A percentile compares a stretch with the other conserved stretches of the same genome.
phyloP scores from a whole-genome alignment of 2,113 vertebrate genomes.

The Forbesichthys agassizii region DNA sequence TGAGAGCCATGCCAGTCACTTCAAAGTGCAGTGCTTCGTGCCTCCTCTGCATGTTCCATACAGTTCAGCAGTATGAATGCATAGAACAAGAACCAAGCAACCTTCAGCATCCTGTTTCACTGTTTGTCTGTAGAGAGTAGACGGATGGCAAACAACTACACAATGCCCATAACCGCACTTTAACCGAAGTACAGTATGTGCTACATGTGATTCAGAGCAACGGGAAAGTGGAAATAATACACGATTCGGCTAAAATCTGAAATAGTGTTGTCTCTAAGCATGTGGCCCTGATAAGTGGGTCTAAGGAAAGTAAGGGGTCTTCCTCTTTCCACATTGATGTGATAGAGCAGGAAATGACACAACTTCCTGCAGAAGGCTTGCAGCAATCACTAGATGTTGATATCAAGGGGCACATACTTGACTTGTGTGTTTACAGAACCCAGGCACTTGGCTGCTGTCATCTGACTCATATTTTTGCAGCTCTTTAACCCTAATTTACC shows the following conservation, averaged over 20 bases:
- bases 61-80: slow-evolving; percentile 24
- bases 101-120: slow-evolving; percentile 53
- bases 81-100: slow-evolving; percentile 31
- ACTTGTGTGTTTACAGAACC: slow-evolving; percentile 17
- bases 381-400: slow-evolving; percentile 40
- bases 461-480: slow-evolving; percentile 2
- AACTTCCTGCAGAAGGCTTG: slow-evolving; percentile 62
- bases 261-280: slow-evolving; percentile 7
- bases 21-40: slow-evolving; percentile 44
- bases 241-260: slow-evolving; percentile 20
- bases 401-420: slow-evolving; percentile 18
- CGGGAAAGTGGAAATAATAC: slow-evolving; percentile 6
- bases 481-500: slow-evolving; percentile 5
- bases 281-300: slow-evolving; percentile 33
- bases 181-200: slow-evolving; percentile 9
- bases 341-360: slow-evolving; percentile 73
- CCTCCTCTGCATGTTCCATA: slow-evolving; percentile 78
- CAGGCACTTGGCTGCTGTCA: slow-evolving; percentile 10
- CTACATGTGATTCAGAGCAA: slow-evolving; percentile 6
- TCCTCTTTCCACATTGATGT: slow-evolving; percentile 66
- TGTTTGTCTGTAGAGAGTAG: slow-evolving; percentile 23
- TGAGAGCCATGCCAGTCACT: slow-evolving; percentile 27
- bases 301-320: slow-evolving; percentile 66
- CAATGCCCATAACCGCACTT: neutral
- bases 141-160: slow-evolving; percentile 24